Base-by-base conservation (phyloP, 2,113 vertebrate species). In the Lonchura striata region DNA sequence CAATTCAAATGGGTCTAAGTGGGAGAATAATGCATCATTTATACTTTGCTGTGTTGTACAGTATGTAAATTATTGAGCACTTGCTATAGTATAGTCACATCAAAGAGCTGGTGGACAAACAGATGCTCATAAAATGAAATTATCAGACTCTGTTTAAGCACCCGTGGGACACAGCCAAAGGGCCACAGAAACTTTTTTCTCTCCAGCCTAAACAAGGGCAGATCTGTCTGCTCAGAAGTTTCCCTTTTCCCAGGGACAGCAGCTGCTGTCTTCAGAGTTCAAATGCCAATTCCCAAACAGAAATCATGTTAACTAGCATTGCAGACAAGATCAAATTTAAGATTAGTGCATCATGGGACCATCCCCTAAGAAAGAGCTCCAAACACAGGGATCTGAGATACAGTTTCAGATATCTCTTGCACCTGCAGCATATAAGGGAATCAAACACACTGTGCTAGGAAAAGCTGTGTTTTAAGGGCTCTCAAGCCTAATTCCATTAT, bases 1-100 rank as follows among this genome's bases (percentile, higher is more conserved):
- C 97, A 94, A 90, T 97, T 97, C 96, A 96, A 88, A 95, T 93
- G 79, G 96, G 82, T 56, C 95, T 97, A 97, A 97, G 97, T 97
- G 96, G 96, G 97, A 95, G 59, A 97, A 96, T 93, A 96, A 97
- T 97, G 92, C 90, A 96, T 97, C 95, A 91, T 85, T 95, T 92
- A 89, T 92, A 91, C 94, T 95, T 78, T 66, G 50, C 91, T 91
- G 54, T 82, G 85, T n/a, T 78, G 92, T 86, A 65, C 56, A 54
- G 63, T 87, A 91, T 90, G 95, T 88, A 96, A 95, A 96, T 94
- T 95, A 97, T 94, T 94, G 90, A 98, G 74, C 81, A 88, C 52
- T 89, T 65, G 42, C 82, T 91, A 10, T 37, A 35, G 37, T 59
- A 47, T 88, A 92, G 78, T 68, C 75, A 64, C 80, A 71, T 90